Conservation (phyloP, 2,113 vertebrate genomes). For the Steatornis caripensis region DNA sequence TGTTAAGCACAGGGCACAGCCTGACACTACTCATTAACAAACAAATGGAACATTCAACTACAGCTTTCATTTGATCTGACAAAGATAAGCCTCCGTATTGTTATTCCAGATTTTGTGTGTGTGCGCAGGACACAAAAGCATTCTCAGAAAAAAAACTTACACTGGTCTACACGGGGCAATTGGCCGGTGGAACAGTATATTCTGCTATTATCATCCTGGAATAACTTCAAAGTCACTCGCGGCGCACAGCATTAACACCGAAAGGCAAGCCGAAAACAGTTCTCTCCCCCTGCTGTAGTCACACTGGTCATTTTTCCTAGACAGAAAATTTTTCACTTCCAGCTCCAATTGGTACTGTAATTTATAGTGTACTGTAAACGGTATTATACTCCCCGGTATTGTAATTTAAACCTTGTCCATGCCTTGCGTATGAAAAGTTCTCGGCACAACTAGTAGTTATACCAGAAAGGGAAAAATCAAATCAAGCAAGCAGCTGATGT, state of each 20-base stretch:
- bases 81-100: conserved; percentile 9
- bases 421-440: not conserved
- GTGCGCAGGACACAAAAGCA: not conserved
- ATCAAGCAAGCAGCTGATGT: not conserved
- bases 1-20: conserved; percentile 44
- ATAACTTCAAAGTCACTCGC: not conserved
- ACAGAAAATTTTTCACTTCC: not conserved
- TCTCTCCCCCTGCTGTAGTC: not conserved
- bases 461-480: not conserved
- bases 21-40: conserved; percentile 57
- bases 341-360: not conserved
- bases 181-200: not conserved
- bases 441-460: not conserved
- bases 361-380: not conserved
- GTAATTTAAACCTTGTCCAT: not conserved
- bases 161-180: not conserved
- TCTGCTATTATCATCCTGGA: not conserved
- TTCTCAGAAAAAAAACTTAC: not conserved
- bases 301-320: not conserved
- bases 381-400: not conserved
- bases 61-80: conserved; percentile 42
- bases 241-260: not conserved
- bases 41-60: conserved; percentile 55
- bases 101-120: not conserved
- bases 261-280: not conserved